These are phyloP conservation scores for Todiramphus chloris DNA, from an alignment of 2,113 vertebrate species.

Conservation along the genomic window DNA sequence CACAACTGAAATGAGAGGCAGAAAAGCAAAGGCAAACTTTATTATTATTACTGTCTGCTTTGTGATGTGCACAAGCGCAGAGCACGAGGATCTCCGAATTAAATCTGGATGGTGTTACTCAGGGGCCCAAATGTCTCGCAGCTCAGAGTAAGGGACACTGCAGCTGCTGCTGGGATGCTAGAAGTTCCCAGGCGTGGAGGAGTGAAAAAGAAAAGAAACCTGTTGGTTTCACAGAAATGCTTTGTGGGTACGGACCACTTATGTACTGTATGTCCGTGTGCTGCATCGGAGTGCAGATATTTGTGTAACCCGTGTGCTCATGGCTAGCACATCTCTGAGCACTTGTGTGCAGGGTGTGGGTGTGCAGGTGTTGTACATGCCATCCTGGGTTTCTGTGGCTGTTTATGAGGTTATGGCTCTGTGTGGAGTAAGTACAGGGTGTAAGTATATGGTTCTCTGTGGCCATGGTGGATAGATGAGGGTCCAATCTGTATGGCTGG, in stretches of 20 bases:
- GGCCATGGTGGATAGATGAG: not conserved
- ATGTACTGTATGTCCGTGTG: not conserved
- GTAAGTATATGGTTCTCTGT: not conserved
- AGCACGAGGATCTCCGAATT: not conserved
- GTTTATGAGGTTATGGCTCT: not conserved
- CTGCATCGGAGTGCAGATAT: not conserved
- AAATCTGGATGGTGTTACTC: not conserved
- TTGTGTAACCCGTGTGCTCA: not conserved
- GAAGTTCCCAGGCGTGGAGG: not conserved
- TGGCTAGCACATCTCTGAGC: not conserved
- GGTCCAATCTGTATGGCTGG: not conserved
- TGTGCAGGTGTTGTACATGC: not conserved
- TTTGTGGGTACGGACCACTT: not conserved
- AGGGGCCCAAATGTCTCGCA: not conserved
- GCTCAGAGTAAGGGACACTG: not conserved
- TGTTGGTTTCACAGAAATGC: not conserved
- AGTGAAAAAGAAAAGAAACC: not conserved
- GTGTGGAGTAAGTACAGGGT: not conserved
- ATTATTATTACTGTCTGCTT: not conserved
- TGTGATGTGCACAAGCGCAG: not conserved
- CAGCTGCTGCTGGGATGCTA: not conserved
- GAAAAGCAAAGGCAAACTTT: not conserved
- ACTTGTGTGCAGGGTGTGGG: not conserved
- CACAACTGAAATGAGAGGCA: not conserved
- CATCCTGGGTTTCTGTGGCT: rapidly evolving